phyloP scores from a whole-genome alignment of 2,113 vertebrate genomes.

The Colius striatus region DNA sequence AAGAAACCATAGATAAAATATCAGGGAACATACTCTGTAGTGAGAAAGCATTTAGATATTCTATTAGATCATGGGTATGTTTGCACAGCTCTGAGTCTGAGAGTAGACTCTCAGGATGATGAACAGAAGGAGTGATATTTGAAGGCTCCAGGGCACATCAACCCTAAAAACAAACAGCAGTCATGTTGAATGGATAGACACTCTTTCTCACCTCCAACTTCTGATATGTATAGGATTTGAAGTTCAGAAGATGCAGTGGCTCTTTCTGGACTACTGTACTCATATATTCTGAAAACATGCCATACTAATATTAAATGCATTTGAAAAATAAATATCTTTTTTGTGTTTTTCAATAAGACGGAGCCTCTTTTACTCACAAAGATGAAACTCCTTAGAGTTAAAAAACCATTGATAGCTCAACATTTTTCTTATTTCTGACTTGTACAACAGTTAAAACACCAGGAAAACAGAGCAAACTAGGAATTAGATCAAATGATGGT shows the following conservation, averaged over 20 bases:
- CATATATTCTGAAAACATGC: not conserved
- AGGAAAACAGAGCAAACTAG: not conserved
- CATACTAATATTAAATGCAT: not conserved
- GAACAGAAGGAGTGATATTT: not conserved
- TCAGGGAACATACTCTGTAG: not conserved
- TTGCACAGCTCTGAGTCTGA: not conserved
- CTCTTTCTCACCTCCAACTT: not conserved
- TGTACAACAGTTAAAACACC: not conserved
- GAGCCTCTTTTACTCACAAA: not conserved
- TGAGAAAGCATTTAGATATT: not conserved
- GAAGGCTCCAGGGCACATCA: not conserved
- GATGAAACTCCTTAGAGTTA: not conserved
- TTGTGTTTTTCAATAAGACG: not conserved
- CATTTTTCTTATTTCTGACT: not conserved
- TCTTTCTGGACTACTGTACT: not conserved
- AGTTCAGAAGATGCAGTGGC: not conserved
- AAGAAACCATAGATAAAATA: not conserved
- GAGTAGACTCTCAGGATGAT: not conserved
- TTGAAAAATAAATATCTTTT: not conserved
- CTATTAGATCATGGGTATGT: not conserved
- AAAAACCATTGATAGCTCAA: not conserved
- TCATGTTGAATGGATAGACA: not conserved
- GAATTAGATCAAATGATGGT: not conserved
- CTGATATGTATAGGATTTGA: not conserved
- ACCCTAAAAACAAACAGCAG: not conserved